Base-by-base conservation (phyloP, 64 coral and sea anemone species). In the Actinia tenebrosa region DNA sequence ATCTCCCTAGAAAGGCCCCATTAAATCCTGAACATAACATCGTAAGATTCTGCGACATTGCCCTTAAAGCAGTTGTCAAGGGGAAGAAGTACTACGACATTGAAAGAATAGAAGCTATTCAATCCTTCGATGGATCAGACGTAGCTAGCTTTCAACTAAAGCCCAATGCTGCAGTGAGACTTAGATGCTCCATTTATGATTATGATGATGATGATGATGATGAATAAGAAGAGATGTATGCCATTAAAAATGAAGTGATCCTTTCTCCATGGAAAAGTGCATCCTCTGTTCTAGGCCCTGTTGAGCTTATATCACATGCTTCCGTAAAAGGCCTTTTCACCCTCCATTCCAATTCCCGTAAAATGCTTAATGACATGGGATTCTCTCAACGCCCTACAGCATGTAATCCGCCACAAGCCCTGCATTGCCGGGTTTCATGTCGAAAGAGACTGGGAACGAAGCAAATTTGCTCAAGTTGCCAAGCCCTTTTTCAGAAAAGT, bases 21-120 rank as follows among this genome's bases (percentile, higher is more conserved):
- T 53, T 90, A 53, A 62, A 87, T 78, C 85, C 88, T 45, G 89
- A 89, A 17, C 88, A 87, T 17, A 78, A 94, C 80, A 90, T 94
- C 17, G 14, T 92, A 54, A 92, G 87, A 69, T 88, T 64, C 16
- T 62, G 53, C 22, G 68, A 85, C 77, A 80, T 92, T 54, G 91
- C 91, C n/a, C 53, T 94, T 1, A 89, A 83, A 62, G 45, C 47
- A n/a, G 20, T 82, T 50, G 6, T 60, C 4, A 81, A 87, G 22
- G 87, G 87, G 10, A 16, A 44, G 47, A 80, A 71, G 44, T 68
- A 42, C 59, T 86, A 81, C 71, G 84, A 94, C 42, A 84, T 87
- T 5, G 88, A 18, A 19, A 47, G 84, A 16, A 44, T 94, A 27
- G 84, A 89, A 68, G 56, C 23, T 16, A 82, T 89, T 59, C 77